These are phyloP conservation scores for Entomobrya proxima DNA, from an alignment of 2,888 invertebrate species.

Conservation along the genomic window DNA sequence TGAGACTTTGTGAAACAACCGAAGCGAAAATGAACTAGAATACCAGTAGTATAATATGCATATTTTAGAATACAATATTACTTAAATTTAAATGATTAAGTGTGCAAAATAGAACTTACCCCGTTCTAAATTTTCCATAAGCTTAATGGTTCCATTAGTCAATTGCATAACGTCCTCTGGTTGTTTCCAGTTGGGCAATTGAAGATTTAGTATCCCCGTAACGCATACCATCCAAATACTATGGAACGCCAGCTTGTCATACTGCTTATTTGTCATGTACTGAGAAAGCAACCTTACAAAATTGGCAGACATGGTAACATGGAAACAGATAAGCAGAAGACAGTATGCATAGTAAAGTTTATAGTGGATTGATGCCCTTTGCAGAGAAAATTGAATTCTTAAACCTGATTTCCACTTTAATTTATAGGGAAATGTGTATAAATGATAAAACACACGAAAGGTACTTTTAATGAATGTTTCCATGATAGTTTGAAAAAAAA, in stretches of 20 bases:
- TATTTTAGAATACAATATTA: too few relatives aligned
- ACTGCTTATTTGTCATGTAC: background rate
- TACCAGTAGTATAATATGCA: background rate
- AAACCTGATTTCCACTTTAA: background rate
- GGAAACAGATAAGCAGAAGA: background rate
- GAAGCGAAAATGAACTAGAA: background rate
- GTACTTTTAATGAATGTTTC: background rate
- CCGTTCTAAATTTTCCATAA: background rate
- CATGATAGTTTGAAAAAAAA: background rate
- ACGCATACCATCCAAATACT: background rate
- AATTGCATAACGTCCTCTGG: background rate
- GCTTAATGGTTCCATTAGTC: background rate
- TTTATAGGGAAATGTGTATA: background rate
- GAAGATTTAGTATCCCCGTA: background rate
- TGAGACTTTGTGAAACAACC: background rate
- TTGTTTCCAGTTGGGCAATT: background rate
- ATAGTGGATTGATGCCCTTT: background rate
- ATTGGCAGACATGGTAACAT: background rate
- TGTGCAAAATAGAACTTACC: background rate
- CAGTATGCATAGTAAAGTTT: too few relatives aligned
- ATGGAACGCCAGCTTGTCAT: background rate
- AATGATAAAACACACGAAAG: background rate
- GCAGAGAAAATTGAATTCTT: background rate
- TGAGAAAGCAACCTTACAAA: background rate
- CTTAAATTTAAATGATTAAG: too few relatives aligned